Evolutionary conservation across 2,888 invertebrate genomes (phyloP).

Genomic region (Mythimna albipuncta): DNA sequence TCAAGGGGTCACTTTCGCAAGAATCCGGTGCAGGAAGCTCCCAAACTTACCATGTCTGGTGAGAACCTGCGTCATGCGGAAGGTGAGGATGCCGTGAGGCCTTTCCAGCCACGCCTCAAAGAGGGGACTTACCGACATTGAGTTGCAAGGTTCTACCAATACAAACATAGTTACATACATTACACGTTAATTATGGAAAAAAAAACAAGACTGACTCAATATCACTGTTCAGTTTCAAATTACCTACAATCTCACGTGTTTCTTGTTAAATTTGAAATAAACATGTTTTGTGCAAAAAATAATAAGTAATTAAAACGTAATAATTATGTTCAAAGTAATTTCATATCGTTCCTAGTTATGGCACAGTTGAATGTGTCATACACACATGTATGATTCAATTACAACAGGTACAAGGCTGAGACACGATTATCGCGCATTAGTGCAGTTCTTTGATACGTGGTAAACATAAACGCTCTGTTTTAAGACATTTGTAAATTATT

Average conservation of each 20-base stretch:
- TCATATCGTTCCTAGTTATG: slow-evolving; percentile 39
- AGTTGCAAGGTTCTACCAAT: no score
- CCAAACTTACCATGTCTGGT: no score
- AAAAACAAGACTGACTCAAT: no score
- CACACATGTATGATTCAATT: slow-evolving; percentile 46
- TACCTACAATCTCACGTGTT: background rate
- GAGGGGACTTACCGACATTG: no score
- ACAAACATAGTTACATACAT: no score
- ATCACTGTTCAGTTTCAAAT: background rate
- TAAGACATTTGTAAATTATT: background rate
- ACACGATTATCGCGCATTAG: slow-evolving; percentile 54
- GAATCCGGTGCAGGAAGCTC: no score
- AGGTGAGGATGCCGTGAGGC: no score
- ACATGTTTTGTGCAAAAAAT: background rate
- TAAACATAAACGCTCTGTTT: slow-evolving; percentile 42
- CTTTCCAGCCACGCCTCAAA: no score
- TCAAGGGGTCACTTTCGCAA: no score
- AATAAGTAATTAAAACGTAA: slow-evolving; percentile 1
- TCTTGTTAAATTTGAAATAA: background rate
- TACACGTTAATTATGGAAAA: no score
- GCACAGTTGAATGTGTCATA: slow-evolving; percentile 55
- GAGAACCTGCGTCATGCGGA: no score
- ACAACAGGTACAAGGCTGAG: slow-evolving; percentile 62
- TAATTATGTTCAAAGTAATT: slow-evolving; percentile 20
- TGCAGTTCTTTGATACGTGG: slow-evolving; percentile 23